Conservation (phyloP, 2,888 invertebrate species). For the Chrysodeixis includens region DNA sequence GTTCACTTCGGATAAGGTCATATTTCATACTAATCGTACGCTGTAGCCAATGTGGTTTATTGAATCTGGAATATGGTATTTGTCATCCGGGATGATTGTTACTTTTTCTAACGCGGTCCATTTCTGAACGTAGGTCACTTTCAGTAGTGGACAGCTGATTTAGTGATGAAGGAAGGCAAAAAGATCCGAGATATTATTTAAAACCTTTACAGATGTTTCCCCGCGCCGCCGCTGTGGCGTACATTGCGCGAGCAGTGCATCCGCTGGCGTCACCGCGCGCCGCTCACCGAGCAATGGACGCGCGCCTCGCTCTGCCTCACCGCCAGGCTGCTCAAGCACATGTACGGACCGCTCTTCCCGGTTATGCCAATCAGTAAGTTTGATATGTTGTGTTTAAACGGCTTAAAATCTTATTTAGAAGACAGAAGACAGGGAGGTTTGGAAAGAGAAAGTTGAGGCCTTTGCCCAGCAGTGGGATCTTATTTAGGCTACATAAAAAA, state of each 20-base stretch:
- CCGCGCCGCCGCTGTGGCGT: constrained; percentile 98
- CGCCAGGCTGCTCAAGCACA: constrained; percentile 94
- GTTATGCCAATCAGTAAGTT: constrained; percentile 93
- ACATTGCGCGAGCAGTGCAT: constrained; percentile 97
- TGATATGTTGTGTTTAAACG: neutral
- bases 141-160: too few species aligned
- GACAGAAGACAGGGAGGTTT: too few species aligned
- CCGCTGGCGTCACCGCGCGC: constrained; percentile 98
- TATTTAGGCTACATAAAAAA: too few species aligned
- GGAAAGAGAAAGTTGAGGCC: too few species aligned
- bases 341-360: constrained; percentile 96
- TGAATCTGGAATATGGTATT: neutral
- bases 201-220: constrained; percentile 96
- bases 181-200: too few species aligned
- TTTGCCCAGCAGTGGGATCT: too few species aligned
- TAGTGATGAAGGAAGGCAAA: too few species aligned
- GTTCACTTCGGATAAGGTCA: neutral
- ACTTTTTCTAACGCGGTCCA: too few species aligned
- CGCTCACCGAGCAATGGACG: constrained; percentile 98
- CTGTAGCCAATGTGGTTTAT: neutral
- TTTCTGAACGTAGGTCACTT: too few species aligned
- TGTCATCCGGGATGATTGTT: too few species aligned
- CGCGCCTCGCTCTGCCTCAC: constrained; percentile 97
- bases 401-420: too few species aligned
- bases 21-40: neutral